These are phyloP conservation scores for Anolis carolinensis DNA, from an alignment of 2,113 vertebrate genomes.

Conservation along the genomic window DNA sequence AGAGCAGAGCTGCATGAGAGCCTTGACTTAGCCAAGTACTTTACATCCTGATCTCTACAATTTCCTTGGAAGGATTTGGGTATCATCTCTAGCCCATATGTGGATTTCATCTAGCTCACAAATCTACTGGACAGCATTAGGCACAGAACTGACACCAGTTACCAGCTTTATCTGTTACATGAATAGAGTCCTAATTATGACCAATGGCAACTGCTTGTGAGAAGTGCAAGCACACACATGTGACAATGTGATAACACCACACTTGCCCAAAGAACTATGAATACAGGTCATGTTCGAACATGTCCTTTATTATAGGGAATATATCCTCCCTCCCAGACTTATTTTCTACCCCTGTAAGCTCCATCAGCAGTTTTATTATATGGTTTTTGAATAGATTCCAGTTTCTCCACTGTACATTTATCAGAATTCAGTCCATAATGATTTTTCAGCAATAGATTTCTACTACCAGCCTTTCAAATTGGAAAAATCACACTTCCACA, in stretches of 20 bases:
- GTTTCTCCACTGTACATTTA: not conserved
- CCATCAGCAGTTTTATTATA: not conserved
- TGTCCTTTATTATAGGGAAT: not conserved
- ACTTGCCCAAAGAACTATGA: not conserved
- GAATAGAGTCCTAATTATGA: not conserved
- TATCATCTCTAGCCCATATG: not conserved
- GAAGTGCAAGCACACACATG: not conserved
- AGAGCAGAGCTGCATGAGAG: not conserved
- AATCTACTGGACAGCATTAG: not conserved
- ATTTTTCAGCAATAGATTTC: not conserved
- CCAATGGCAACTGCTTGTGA: not conserved
- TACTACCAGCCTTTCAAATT: not conserved
- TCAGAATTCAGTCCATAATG: not conserved
- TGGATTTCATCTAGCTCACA: not conserved
- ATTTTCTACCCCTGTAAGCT: not conserved
- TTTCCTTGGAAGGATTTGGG: not conserved
- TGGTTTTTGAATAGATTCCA: not conserved
- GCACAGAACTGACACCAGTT: not conserved
- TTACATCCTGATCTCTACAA: not conserved
- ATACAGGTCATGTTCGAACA: rapidly evolving
- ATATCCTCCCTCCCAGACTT: not conserved
- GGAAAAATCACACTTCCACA: not conserved
- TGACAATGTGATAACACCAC: not conserved
- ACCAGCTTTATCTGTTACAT: not conserved
- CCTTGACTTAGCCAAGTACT: not conserved